These are phyloP conservation scores for Ictalurus punctatus DNA, from an alignment of 2,113 vertebrate species.

Conservation along the genomic window DNA sequence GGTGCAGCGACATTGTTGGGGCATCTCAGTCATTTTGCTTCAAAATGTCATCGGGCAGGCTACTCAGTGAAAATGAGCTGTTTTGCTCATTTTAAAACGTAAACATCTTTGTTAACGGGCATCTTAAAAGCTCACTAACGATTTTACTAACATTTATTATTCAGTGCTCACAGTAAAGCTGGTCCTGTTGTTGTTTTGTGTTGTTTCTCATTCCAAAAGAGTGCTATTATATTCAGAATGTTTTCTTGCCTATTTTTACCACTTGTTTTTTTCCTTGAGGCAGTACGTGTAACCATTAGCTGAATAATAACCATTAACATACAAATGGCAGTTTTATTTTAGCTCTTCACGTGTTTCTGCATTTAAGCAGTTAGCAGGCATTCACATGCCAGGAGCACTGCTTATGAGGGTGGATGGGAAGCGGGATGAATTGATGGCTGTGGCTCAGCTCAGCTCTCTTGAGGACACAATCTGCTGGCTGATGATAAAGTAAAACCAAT, in stretches of 20 bases:
- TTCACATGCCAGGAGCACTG: conserved; percentile 12
- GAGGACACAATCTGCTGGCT: conserved; percentile 18
- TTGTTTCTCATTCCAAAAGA: conserved; percentile 8
- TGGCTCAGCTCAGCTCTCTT: conserved; percentile 8
- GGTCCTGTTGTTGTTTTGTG: neutral
- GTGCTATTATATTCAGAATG: conserved; percentile 12
- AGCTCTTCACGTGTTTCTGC: conserved; percentile 2
- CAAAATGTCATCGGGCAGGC: neutral
- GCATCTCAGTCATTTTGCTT: neutral
- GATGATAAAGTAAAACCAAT: conserved; percentile 32
- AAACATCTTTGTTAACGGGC: neutral
- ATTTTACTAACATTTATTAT: neutral
- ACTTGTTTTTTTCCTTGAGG: conserved; percentile 14
- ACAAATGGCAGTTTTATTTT: conserved; percentile 4
- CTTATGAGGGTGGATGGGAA: neutral
- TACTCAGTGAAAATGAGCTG: neutral
- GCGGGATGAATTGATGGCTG: neutral
- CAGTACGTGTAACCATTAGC: conserved; percentile 29
- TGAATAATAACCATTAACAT: conserved; percentile 42
- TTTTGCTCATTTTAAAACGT: neutral
- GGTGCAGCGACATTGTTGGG: neutral
- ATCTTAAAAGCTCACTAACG: neutral
- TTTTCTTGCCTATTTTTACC: conserved; percentile 23
- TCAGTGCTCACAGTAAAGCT: neutral
- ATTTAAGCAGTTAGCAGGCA: conserved; percentile 15